phyloP scores from a whole-genome alignment of 2,113 vertebrate species.

The Noturus placidus region DNA sequence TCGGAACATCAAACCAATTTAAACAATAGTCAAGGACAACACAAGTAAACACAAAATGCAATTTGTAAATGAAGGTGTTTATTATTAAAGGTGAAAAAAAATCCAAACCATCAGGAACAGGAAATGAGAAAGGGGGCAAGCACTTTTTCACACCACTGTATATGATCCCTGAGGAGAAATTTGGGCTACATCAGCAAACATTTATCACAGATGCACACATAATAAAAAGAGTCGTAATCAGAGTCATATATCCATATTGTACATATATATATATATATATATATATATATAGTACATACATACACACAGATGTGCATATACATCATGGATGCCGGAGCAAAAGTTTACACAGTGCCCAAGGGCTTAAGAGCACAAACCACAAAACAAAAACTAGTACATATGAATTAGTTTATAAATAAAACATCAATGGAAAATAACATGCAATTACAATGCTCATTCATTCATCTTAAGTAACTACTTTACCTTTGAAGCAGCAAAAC shows the following conservation, averaged over 20 bases:
- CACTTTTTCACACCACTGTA: too few species aligned
- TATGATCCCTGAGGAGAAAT: background rate
- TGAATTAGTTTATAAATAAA: background rate
- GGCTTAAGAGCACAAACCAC: too few species aligned
- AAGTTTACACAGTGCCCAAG: background rate
- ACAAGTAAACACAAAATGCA: too few species aligned
- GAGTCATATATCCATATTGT: background rate
- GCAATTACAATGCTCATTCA: background rate
- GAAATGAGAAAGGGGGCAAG: too few species aligned
- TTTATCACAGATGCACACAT: background rate
- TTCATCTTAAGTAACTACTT: background rate
- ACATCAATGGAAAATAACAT: background rate
- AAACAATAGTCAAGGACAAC: too few species aligned
- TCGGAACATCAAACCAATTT: too few species aligned
- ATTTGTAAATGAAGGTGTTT: too few species aligned
- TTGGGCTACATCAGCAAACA: background rate
- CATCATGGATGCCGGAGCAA: background rate
- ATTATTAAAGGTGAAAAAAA: too few species aligned
- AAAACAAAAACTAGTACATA: too few species aligned
- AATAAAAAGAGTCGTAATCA: background rate
- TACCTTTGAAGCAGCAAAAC: too few species aligned
- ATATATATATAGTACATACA: background rate
- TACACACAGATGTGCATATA: background rate
- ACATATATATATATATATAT: background rate
- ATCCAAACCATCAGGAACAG: too few species aligned